Conservation (phyloP, 2,888 invertebrate genomes). For the Agrypnus murinus region DNA sequence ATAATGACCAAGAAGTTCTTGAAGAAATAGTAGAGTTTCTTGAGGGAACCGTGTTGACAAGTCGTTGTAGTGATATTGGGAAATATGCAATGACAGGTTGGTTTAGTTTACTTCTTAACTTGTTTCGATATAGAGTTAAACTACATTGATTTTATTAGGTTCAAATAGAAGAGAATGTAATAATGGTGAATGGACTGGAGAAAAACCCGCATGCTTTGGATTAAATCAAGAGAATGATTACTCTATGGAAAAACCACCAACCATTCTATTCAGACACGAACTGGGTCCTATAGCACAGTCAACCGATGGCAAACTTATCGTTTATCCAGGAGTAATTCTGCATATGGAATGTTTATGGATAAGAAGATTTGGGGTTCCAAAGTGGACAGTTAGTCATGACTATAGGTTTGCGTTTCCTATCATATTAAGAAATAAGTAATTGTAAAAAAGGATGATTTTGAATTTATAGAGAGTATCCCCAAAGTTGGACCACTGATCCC, state of each 20-base stretch:
- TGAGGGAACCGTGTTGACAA: constrained; percentile 76
- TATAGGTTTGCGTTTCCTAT: constrained; percentile 74
- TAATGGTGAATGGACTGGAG: constrained; percentile 87
- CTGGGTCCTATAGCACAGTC: constrained; percentile 90
- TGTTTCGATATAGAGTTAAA: background rate
- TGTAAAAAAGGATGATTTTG: background rate
- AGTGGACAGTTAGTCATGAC: constrained; percentile 85
- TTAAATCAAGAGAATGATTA: constrained; percentile 91
- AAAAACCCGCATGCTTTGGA: constrained; percentile 85
- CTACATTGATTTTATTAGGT: too few relatives aligned
- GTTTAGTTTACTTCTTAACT: constrained; percentile 17
- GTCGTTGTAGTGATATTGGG: constrained; percentile 89
- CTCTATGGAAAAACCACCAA: constrained; percentile 90
- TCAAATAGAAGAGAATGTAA: constrained; percentile 82
- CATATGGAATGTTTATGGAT: constrained; percentile 95
- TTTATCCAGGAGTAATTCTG: constrained; percentile 88
- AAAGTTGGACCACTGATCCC: constrained; percentile 89
- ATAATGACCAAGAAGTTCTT: constrained; percentile 84
- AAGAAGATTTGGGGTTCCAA: constrained; percentile 88
- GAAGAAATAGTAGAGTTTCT: constrained; percentile 87
- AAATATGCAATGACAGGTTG: constrained; percentile 83
- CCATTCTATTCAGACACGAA: constrained; percentile 87
- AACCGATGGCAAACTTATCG: constrained; percentile 88
- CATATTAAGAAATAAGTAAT: background rate
- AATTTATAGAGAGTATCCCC: constrained; percentile 78